phyloP scores from a whole-genome alignment of 2,113 vertebrate species.

The Pterocles orientalis region DNA sequence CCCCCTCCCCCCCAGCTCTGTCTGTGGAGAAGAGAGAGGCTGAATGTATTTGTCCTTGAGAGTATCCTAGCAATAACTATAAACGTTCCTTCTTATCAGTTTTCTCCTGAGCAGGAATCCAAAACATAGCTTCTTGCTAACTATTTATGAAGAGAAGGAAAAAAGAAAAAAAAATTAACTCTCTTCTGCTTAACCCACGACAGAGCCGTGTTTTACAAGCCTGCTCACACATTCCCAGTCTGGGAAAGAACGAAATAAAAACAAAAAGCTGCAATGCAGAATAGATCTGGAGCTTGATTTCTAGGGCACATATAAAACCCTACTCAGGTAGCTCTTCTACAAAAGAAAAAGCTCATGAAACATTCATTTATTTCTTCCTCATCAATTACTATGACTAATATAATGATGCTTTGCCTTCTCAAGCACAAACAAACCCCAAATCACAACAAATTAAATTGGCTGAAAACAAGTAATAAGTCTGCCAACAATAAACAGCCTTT shows the following conservation, averaged over 20 bases:
- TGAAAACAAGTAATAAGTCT: background rate
- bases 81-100: too few relatives aligned
- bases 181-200: too few relatives aligned
- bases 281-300: background rate
- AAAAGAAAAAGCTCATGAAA: background rate
- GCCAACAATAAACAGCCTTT: background rate
- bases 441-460: background rate
- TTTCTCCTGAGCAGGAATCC: too few relatives aligned
- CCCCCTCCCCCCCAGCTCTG: too few relatives aligned
- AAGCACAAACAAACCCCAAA: background rate
- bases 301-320: background rate
- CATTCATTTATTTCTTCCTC: background rate
- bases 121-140: too few relatives aligned
- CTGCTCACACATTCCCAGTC: background rate
- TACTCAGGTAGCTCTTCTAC: background rate
- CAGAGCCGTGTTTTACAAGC: background rate
- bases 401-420: background rate
- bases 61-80: too few relatives aligned
- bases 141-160: too few relatives aligned
- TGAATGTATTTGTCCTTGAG: too few relatives aligned
- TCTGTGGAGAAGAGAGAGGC: too few relatives aligned
- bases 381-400: background rate
- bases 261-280: background rate
- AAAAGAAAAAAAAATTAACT: too few relatives aligned
- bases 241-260: background rate